A percentile compares a stretch with the other conserved stretches of the same genome.
These are phyloP conservation scores for Nephrocerus scutellatus DNA, from an alignment of 2,888 invertebrate genomes.

Conservation along the genomic window DNA sequence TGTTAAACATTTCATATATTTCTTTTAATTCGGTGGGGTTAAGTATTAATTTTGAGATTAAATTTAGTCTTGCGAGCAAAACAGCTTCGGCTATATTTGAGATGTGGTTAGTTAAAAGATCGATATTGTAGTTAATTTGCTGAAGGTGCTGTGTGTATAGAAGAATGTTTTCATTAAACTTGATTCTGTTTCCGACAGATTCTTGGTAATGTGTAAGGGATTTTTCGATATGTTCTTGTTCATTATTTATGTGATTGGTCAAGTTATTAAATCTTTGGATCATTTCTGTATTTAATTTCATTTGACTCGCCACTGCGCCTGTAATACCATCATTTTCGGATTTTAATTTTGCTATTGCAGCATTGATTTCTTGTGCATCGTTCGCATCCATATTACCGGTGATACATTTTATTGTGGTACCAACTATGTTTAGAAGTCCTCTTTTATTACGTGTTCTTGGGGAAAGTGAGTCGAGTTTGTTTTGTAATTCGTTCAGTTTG, in stretches of 20 bases:
- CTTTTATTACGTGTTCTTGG: constrained; percentile 1
- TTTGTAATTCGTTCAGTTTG: constrained; percentile 3
- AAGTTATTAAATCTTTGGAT: constrained; percentile 11
- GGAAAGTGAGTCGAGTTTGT: constrained; percentile 3
- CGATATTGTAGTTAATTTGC: constrained; percentile 8
- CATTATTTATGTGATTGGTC: too few relatives aligned
- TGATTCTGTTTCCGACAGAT: not conserved
- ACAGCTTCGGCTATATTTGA: too few relatives aligned
- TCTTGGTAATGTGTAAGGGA: constrained; percentile 2
- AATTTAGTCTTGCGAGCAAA: too few relatives aligned
- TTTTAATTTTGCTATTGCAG: constrained; percentile 6
- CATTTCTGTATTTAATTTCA: constrained; percentile 7
- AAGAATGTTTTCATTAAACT: too few relatives aligned
- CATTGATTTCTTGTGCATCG: too few relatives aligned
- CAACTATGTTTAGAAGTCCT: constrained; percentile 4
- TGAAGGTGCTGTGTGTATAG: constrained; percentile 5
- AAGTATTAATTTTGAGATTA: too few relatives aligned
- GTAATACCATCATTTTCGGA: not conserved
- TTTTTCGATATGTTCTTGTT: constrained; percentile 6
- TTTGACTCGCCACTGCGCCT: not conserved
- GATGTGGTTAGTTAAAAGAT: constrained; percentile 11
- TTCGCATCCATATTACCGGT: too few relatives aligned
- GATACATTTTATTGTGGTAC: constrained; percentile 5
- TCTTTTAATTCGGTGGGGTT: too few relatives aligned
- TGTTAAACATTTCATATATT: too few relatives aligned